A percentile compares a stretch with the other conserved stretches of the same genome.
Conservation (phyloP, 2,113 vertebrate genomes). For the Pollimyrus isidori region DNA sequence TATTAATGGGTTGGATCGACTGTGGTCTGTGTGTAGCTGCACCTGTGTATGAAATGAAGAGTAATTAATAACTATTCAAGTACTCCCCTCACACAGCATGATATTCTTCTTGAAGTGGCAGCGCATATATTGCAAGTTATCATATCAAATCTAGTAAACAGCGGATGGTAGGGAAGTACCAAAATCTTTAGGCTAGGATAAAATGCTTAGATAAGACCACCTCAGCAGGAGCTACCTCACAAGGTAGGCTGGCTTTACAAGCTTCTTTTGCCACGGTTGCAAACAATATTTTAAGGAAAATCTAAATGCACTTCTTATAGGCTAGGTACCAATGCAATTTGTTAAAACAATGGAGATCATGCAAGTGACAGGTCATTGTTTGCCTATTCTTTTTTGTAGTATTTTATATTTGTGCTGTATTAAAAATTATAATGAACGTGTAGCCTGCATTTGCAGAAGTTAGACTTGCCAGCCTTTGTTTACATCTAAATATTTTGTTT, state of each 20-base stretch:
- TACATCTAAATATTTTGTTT: not conserved
- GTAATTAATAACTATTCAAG: not conserved
- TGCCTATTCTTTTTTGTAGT: not conserved
- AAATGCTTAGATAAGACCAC: not conserved
- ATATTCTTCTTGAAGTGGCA: not conserved
- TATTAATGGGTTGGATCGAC: not conserved
- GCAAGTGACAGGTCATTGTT: not conserved
- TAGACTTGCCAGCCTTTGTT: not conserved
- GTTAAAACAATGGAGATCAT: not conserved
- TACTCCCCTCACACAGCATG: not conserved
- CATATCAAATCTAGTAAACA: not conserved
- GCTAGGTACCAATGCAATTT: not conserved
- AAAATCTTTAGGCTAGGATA: not conserved
- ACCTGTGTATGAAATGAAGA: not conserved
- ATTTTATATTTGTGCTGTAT: not conserved
- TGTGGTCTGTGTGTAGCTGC: not conserved
- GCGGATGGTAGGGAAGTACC: not conserved
- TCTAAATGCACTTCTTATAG: not conserved
- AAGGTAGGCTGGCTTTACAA: not conserved
- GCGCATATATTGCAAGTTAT: not conserved
- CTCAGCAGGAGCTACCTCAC: not conserved
- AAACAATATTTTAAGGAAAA: not conserved
- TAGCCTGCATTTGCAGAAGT: not conserved
- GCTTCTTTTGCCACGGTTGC: not conserved
- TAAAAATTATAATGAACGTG: too few relatives aligned